A percentile compares a stretch with the other conserved stretches of the same genome.
Conservation (phyloP, 2,797 vertebrate genomes). For the Nothura maculosa region DNA sequence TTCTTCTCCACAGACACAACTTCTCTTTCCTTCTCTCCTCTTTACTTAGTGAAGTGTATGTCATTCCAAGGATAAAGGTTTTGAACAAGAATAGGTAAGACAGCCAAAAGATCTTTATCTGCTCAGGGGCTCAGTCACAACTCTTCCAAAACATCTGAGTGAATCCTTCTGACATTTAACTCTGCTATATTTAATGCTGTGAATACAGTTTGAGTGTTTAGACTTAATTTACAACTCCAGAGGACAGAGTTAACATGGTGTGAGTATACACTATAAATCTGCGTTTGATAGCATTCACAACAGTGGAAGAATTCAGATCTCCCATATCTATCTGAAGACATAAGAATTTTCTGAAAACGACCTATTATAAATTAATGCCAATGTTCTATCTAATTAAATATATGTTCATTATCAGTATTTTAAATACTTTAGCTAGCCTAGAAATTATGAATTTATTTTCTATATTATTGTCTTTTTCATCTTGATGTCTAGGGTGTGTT, state of each 20-base stretch:
- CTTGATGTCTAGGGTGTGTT: background rate
- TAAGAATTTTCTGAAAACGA: background rate
- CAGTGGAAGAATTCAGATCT: background rate
- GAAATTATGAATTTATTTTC: background rate
- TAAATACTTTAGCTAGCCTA: background rate
- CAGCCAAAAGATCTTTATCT: background rate
- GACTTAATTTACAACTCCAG: background rate
- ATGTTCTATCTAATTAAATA: background rate
- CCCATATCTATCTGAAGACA: background rate
- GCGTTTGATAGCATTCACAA: background rate
- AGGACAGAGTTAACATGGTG: background rate
- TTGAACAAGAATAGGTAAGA: background rate
- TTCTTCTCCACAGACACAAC: background rate
- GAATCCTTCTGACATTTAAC: background rate
- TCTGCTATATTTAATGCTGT: background rate
- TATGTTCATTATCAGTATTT: background rate
- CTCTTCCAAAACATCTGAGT: background rate
- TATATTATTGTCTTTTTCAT: background rate
- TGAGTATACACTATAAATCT: background rate
- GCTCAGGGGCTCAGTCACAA: background rate
- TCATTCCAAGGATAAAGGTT: background rate
- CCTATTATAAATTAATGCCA: background rate
- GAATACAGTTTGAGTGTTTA: background rate
- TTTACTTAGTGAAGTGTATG: background rate
- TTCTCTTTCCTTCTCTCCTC: background rate